These are phyloP conservation scores for Aphodius granarius DNA, from an alignment of 2,888 invertebrate genomes.

Conservation along the genomic window DNA sequence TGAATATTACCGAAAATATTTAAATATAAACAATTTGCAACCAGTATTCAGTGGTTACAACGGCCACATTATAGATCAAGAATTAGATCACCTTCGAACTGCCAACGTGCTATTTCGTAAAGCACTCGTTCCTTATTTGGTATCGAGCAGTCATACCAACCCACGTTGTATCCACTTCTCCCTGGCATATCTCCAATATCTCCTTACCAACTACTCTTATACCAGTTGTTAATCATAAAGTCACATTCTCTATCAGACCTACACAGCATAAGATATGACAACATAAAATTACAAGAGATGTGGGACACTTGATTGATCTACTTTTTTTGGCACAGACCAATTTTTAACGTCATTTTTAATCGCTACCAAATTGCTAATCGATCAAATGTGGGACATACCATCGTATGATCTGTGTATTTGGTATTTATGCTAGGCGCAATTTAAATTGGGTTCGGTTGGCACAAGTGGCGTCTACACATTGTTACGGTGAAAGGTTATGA, in stretches of 20 bases:
- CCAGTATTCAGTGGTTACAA: neutral
- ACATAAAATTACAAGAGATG: neutral
- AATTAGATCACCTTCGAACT: neutral
- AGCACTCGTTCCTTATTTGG: neutral
- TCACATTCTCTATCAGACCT: neutral
- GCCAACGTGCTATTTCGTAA: neutral
- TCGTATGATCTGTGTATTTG: neutral
- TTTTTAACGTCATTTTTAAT: neutral
- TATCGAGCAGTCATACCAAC: neutral
- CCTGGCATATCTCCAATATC: neutral
- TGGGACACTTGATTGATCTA: neutral
- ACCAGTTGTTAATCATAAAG: neutral
- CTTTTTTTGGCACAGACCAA: neutral
- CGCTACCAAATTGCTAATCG: neutral
- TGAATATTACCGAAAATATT: neutral
- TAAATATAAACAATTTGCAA: neutral
- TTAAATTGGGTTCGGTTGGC: constrained; percentile 5
- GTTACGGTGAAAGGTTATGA: constrained; percentile 10
- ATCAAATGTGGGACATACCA: neutral
- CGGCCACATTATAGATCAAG: neutral
- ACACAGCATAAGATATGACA: neutral
- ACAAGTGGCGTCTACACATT: constrained; percentile 1
- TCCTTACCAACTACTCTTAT: neutral
- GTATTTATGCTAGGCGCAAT: constrained; percentile 6
- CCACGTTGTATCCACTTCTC: neutral